These are phyloP conservation scores for Ischnura elegans DNA, from an alignment of 2,888 invertebrate genomes.

Conservation along the genomic window DNA sequence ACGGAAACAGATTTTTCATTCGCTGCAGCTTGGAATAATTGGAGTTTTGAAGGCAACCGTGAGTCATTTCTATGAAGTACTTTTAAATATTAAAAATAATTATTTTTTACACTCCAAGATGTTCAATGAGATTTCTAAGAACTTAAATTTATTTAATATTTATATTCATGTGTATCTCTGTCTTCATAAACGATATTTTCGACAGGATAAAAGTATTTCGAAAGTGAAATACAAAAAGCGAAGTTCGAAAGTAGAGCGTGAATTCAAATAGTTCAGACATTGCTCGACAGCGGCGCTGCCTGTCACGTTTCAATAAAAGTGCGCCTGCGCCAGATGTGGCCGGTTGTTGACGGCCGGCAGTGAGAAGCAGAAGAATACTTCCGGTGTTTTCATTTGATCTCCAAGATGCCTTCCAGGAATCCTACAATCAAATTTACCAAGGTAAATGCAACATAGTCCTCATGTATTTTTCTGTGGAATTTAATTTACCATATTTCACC, in stretches of 20 bases:
- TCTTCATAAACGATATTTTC: no score
- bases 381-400: slow-evolving; percentile 20
- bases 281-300: background rate
- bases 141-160: no score
- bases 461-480: background rate
- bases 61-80: no score
- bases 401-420: slow-evolving; percentile 52
- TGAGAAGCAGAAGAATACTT: background rate
- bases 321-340: background rate
- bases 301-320: background rate
- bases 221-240: background rate
- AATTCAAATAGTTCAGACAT: background rate
- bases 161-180: no score
- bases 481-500: background rate
- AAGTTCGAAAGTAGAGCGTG: background rate
- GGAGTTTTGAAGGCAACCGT: no score
- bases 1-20: no score
- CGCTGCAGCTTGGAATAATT: no score
- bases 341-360: background rate
- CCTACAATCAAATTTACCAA: slow-evolving; percentile 67
- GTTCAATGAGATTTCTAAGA: no score
- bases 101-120: no score
- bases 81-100: no score
- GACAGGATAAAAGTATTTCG: background rate
- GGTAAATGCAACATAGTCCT: background rate